Base-by-base conservation (phyloP, 2,113 vertebrate genomes). In the Pterophyllum scalare region DNA sequence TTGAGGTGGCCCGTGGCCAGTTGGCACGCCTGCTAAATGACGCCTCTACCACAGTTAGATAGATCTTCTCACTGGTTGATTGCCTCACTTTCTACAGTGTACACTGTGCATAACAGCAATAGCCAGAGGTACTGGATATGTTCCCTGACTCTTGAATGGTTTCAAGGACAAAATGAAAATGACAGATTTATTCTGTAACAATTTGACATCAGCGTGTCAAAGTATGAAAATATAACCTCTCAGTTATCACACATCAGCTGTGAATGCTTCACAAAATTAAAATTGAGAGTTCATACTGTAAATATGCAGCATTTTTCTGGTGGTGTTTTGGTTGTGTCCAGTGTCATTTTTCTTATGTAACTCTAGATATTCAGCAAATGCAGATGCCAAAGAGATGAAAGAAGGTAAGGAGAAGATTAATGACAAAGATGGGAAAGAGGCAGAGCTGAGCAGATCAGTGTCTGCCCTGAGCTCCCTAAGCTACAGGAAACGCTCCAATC, bases 401-500 rank as follows among this genome's bases (percentile, higher is more conserved):
- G 95, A 95, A 67, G 88, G 94, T 86, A 95, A 94, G 79, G 92
- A 95, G 82, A 94, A 93, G 87, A 85, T 81, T 20, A 91, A 19
- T 59, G 86, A 97, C 89, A 94, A 92, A 93, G 89, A 92, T 84
- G 92, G 75, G 92, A 96, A 84, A 93, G 94, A 94, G 95, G 24
- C 94, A 7, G 97, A 98, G 77, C 97, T 95, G 87, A 94, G 31
- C 88, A 94, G 97, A 79, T 96, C 98, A 0, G 89, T 95, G 85
- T 99, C 98, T 0, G 97, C 95, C 57, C 95, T 97, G 95, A 99
- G 98, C 89, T 97, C 97, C n/a, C 96, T 99, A 49, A 99, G 98
- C 96, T 99, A 99, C 92, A 96, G 98, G 91, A 99, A 97, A 87
- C 96, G 98, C 12, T 96, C 95, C 12, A 94, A 96, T 85, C 94